Base-by-base conservation (phyloP, 2,888 invertebrate genomes). In the Acleris laterana region DNA sequence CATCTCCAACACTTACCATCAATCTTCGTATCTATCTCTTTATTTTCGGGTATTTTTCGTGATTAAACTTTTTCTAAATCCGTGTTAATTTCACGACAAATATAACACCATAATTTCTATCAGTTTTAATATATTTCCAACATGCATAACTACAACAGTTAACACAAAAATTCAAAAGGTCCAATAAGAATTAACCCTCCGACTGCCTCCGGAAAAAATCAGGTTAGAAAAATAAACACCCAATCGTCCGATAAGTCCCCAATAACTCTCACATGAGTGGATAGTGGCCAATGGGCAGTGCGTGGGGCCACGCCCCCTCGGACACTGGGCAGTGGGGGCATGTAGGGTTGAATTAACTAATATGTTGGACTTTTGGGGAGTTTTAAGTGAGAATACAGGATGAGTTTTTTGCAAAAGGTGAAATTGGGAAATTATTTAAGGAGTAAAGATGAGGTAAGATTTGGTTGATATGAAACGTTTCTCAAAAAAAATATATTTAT, bases 241-340 rank as follows among this genome's bases (percentile, higher is more conserved):
- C 68, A 53, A 51, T 32, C 63, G 46, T 52, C 55, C 64, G 61
- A 55, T 59, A 53, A 65, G 65, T 28, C n/a, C 55, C 52, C 42
- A 57, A 25, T 63, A 60, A 56, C 38, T 49, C 19, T 3, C 28
- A 32, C 53, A 13, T 52, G 46, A 46, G 48, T 64, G 64, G 17
- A 25, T 59, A 46, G 70, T 84, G 87, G 85, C 89, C 88, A 88
- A 88, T 89, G 83, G 84, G 76, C 55, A 60, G 50, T 22, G 55
- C 52, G 25, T 42, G 38, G 6, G 22, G 61, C 65, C 63, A 46
- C 63, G 63, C 63, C 63, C 32, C 63, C 48, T 46, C 81, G 86
- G 86, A 82, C 87, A 82, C 57, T 77, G 82, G 83, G 73, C 79
- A 77, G 68, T 69, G 52, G 65, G 59, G 60, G 32, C 22, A 60